Percentiles rank a stretch among this genome's conserved stretches.
Evolutionary conservation across 2,888 invertebrate genomes (phyloP).

Genomic region (Caenorhabditis becei): DNA sequence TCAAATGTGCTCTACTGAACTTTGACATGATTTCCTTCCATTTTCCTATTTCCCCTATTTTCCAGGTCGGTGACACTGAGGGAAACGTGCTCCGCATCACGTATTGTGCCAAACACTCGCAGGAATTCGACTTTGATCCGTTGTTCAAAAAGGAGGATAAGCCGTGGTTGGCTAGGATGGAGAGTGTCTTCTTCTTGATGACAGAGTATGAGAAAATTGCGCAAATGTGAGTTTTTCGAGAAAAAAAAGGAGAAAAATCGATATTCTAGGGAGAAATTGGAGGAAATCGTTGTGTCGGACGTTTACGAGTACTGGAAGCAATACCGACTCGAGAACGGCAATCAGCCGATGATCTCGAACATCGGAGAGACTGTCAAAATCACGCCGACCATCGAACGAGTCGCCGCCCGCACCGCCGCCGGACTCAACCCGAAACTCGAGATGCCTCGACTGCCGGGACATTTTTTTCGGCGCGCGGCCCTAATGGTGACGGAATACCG

Average conservation of each 20-base stretch:
- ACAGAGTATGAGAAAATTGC: conserved; percentile 59
- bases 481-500: conserved; percentile 49
- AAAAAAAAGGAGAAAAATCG: conserved; percentile 81
- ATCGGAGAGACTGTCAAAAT: conserved; percentile 49
- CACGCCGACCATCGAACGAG: conserved; percentile 6
- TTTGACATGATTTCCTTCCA: no score
- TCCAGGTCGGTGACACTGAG: conserved; percentile 14
- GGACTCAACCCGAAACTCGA: neutral
- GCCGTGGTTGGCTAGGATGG: conserved; percentile 52
- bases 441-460: neutral
- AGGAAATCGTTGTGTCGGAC: conserved; percentile 84
- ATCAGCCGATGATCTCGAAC: conserved; percentile 52
- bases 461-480: conserved; percentile 47
- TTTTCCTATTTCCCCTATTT: no score
- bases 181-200: conserved; percentile 61
- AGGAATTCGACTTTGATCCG: no score
- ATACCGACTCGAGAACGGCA: conserved; percentile 85
- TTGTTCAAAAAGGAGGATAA: neutral
- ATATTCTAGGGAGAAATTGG: conserved; percentile 87
- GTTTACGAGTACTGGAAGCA: conserved; percentile 95
- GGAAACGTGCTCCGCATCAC: conserved; percentile 24
- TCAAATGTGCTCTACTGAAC: no score
- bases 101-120: conserved; percentile 48
- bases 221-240: conserved; percentile 35
- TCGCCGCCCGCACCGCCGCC: neutral